Percentiles rank a stretch among this genome's conserved stretches.
phyloP scores from a whole-genome alignment of 2,797 vertebrate species.

The Sebastes dallii region DNA sequence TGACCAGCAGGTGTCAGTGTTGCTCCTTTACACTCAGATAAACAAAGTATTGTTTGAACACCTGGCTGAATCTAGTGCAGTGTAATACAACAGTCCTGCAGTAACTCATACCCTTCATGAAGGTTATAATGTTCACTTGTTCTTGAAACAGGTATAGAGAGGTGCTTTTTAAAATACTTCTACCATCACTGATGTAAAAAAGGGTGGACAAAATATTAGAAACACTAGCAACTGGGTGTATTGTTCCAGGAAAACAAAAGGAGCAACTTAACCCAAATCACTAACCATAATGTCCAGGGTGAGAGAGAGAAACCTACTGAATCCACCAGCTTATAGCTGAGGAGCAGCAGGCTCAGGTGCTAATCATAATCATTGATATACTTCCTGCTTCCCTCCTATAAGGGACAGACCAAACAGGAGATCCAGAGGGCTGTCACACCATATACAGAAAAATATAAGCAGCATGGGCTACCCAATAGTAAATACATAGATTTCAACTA shows the following conservation, averaged over 20 bases:
- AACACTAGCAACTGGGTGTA: not conserved
- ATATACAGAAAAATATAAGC: no score
- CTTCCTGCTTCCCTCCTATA: no score
- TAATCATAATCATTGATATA: no score
- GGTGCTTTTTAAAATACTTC: not conserved
- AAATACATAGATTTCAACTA: no score
- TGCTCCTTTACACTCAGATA: constrained; percentile 3
- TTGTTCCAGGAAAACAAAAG: not conserved
- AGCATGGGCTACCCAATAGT: fast-evolving
- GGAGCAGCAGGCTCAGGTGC: no score
- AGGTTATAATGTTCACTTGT: not conserved
- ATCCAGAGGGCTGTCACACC: no score
- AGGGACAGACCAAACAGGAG: no score
- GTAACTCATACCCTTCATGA: not conserved
- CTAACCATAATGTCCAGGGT: no score
- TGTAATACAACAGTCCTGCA: not conserved
- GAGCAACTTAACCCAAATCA: no score
- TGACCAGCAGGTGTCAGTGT: constrained; percentile 74
- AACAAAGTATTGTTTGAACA: not conserved
- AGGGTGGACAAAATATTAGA: not conserved
- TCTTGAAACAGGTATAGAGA: not conserved
- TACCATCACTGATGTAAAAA: not conserved
- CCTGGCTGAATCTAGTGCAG: not conserved
- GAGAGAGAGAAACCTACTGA: no score
- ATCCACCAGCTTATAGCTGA: no score